Evolutionary conservation across 1,140 invertebrate species (phyloP), one percentile per base, ranked within the genome.

Genomic region (Carposina sasakii): DNA sequence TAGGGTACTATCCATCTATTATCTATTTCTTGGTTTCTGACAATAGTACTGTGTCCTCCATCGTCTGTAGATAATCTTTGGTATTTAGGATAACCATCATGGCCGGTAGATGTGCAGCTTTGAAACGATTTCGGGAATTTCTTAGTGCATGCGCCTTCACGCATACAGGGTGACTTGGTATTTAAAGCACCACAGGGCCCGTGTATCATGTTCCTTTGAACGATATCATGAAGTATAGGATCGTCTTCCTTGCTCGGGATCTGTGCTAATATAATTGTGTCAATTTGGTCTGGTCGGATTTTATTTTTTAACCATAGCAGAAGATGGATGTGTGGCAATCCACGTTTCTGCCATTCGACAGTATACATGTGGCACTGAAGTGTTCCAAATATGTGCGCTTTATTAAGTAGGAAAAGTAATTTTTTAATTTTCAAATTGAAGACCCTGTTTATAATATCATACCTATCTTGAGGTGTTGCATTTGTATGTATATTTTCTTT

Each of bases 81-180:
- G n/a, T 84, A 85, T 42, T 72, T 54, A 55, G 82, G 81, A 71
- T 86, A 87, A 45, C 74, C 74, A 53, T 82, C 70, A 67, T 70
- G 62, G 45, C 70, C 66, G 24, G 56, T 59, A 36, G 1, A n/a
- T 45, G 56, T 64, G 55, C 55, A 40, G 31, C 28, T 31, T 41
- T 40, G 48, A 16, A 65, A 57, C 30, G 37, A 13, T 42, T 54
- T 57, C 33, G 58, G 64, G 49, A 46, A 62, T 37, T 60, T 57
- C 57, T 68, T 62, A 22, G 43, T 48, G 39, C 61, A 67, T 53
- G 53, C 60, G n/a, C 23, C 19, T 44, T 63, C 44, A 28, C 34
- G 28, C 56, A 62, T 57, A 50, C 58, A 64, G 45, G 62, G 56
- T 44, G 60, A 57, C 52, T 52, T 37, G 2, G 15, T 31, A 26